Evolutionary conservation across 1,140 invertebrate genomes (phyloP).

Genomic region (Choristoneura fumiferana): DNA sequence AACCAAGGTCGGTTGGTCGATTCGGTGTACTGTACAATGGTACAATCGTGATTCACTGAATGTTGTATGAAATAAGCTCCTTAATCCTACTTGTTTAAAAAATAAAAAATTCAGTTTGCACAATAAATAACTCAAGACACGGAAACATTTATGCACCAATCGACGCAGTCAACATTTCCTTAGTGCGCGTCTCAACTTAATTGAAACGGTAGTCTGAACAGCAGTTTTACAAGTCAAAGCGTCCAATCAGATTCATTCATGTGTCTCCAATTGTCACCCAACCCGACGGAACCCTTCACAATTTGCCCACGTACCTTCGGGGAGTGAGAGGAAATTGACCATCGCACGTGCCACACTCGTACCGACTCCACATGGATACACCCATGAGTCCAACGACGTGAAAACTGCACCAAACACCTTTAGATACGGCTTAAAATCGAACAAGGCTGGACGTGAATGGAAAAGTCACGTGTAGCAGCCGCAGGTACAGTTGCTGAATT

Average conservation of each 20-base stretch:
- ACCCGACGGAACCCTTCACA: conserved; percentile 26
- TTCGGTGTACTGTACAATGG: too few species aligned
- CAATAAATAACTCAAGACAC: not conserved
- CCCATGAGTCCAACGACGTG: not conserved
- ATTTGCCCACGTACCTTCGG: conserved; percentile 30
- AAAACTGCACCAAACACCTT: not conserved
- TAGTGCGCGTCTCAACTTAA: not conserved
- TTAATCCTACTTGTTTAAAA: too few species aligned
- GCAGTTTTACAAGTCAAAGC: conserved; percentile 35
- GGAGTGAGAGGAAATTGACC: conserved; percentile 46
- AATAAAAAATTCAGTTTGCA: too few species aligned
- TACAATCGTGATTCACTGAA: too few species aligned
- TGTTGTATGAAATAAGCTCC: too few species aligned
- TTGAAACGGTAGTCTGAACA: conserved; percentile 19
- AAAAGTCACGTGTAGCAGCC: conserved; percentile 30
- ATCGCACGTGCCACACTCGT: conserved; percentile 38
- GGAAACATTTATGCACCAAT: conserved; percentile 5
- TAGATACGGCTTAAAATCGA: not conserved
- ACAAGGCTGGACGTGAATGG: not conserved
- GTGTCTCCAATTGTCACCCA: conserved; percentile 21
- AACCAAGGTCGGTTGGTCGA: too few species aligned
- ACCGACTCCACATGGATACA: conserved; percentile 8
- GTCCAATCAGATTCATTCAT: conserved; percentile 36
- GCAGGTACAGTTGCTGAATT: conserved; percentile 17
- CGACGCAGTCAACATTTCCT: not conserved